phyloP scores from a whole-genome alignment of 2,113 vertebrate genomes.

The Nibea coibor region DNA sequence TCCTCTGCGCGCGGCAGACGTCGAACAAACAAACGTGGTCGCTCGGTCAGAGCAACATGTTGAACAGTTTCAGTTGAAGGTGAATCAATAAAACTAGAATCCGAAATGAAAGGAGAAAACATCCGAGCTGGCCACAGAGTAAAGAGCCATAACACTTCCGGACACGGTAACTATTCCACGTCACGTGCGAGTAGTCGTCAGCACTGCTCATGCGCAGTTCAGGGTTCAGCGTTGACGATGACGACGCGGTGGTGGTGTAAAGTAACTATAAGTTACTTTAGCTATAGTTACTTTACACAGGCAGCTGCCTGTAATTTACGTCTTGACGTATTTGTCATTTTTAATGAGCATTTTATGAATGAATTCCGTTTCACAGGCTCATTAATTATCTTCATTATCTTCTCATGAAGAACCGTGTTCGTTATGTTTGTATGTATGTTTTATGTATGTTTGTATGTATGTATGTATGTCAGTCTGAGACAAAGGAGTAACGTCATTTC shows the following conservation, averaged over 20 bases:
- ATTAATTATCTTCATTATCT: too few relatives aligned
- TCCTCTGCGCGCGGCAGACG: not conserved
- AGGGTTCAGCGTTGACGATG: accelerated
- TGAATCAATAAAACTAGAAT: not conserved
- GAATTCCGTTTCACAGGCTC: not conserved
- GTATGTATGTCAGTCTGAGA: too few relatives aligned
- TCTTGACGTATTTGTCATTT: too few relatives aligned
- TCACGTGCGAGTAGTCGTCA: slow-evolving; percentile 32
- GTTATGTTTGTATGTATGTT: too few relatives aligned
- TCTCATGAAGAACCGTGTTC: too few relatives aligned
- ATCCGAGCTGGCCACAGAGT: not conserved
- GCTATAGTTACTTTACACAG: too few relatives aligned
- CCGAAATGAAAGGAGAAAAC: not conserved
- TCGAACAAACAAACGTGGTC: not conserved
- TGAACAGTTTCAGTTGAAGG: accelerated
- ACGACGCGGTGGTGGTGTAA: not conserved
- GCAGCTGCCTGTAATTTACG: too few relatives aligned
- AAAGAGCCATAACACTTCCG: slow-evolving; percentile 62
- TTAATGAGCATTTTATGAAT: not conserved
- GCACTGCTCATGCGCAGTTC: slow-evolving; percentile 24
- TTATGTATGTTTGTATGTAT: too few relatives aligned
- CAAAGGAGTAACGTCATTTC: too few relatives aligned
- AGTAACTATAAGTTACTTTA: too few relatives aligned
- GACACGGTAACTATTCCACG: slow-evolving; percentile 59
- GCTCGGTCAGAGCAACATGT: not conserved